Evolutionary conservation across 2,888 invertebrate species (phyloP), one percentile per base, ranked within the genome.

Genomic region (Isoperla grammatica): DNA sequence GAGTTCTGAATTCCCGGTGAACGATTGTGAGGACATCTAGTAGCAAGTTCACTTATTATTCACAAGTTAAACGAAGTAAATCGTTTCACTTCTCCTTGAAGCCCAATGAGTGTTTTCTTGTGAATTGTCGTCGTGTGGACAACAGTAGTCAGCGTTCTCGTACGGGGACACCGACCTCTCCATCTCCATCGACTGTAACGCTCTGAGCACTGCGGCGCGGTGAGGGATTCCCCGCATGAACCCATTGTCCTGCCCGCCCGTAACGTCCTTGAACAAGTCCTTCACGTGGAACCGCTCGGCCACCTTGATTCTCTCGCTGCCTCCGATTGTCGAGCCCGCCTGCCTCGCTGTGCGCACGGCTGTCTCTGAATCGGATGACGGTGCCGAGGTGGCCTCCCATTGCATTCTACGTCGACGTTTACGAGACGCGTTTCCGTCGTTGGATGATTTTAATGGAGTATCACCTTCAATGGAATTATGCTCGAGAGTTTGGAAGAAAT

Each of bases 281-380:
- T 79, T 78, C 0, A 80, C 76, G 42, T 78, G 75, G 63, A 79
- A 80, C 65, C 79, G 78, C 64, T 79, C 79, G 1, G 79, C 78
- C 67, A 79, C 78, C 65, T 78, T 79, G 1, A 76, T 73, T 8
- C 77, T 69, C 43, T 57, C 61, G 20, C 60, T 61, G n/a, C 63
- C 63, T 5, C 62, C 62, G 46, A 60, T 23, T 12, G 42, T 15
- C 13, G 39, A 35, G 54, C 12, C n/a, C 1, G 15, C 13, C 1
- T 23, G 11, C 5, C 17, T 13, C 17, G 56, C 46, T 1, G 46
- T 15, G 11, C 40, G 35, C 2, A 42, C 20, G 2, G 49, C 11
- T 23, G 49, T 60, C 22, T 60, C 60, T 1, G 50, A 48, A 35
- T 60, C 60, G 1, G 60, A 60, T 4, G 56, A 50, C 1, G 60